phyloP scores from a whole-genome alignment of 2,797 vertebrate species.

The Thunnus albacares region DNA sequence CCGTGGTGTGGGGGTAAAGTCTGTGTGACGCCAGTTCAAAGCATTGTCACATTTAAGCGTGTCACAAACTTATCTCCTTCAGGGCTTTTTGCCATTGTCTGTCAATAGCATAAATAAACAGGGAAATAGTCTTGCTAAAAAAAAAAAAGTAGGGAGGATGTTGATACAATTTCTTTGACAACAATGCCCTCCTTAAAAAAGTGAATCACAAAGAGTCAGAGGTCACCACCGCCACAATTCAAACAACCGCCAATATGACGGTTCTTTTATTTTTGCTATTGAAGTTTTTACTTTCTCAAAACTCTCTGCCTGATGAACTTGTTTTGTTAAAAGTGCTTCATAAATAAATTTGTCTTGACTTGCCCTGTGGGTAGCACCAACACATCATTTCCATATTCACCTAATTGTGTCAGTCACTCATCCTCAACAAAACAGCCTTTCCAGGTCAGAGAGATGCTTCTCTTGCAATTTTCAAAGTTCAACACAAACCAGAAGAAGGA shows the following conservation, averaged over 20 bases:
- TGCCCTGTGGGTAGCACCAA: conserved; percentile 52
- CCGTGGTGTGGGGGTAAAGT: conserved; percentile 71
- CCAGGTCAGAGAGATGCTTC: conserved; percentile 75
- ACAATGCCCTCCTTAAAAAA: neutral
- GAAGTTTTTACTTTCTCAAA: conserved; percentile 12
- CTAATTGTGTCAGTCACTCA: conserved; percentile 80
- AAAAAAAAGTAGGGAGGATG: neutral
- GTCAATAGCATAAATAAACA: conserved; percentile 71
- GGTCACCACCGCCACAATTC: conserved; percentile 8
- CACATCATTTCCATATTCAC: conserved; percentile 72
- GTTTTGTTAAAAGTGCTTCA: conserved; percentile 60
- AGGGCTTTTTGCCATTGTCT: conserved; percentile 69
- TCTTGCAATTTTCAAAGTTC: conserved; percentile 70
- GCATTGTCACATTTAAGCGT: conserved; percentile 82
- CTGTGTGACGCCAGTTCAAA: conserved; percentile 84
- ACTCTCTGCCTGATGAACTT: conserved; percentile 29
- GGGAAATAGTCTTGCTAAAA: conserved; percentile 43
- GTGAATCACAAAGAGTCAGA: neutral
- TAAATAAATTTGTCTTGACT: conserved; percentile 57
- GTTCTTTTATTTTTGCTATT: conserved; percentile 20
- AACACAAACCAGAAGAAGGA: conserved; percentile 43
- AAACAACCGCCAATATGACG: neutral
- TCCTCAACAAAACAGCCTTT: conserved; percentile 68
- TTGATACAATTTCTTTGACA: neutral
- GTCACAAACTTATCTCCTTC: conserved; percentile 78